A percentile compares a stretch with the other conserved stretches of the same genome.
Conservation (phyloP, 2,113 vertebrate genomes). For the Carettochelys insculpta region DNA sequence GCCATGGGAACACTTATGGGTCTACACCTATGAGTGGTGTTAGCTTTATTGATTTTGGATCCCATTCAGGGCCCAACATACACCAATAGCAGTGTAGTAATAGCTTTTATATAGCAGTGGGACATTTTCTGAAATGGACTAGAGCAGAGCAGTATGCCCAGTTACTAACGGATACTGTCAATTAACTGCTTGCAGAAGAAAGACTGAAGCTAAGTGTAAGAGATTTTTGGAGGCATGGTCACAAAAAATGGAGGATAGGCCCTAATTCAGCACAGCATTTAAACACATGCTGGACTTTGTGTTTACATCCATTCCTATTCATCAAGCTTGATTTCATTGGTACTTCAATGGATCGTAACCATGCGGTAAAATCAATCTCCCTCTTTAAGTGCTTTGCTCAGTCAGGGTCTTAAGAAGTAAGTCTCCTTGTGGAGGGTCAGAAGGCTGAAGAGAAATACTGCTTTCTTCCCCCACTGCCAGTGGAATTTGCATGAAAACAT, state of each 20-base stretch:
- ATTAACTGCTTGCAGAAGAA: not conserved
- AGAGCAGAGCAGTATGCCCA: too few relatives aligned
- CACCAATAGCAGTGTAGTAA: not conserved
- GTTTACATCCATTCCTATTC: not conserved
- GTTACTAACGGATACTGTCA: too few relatives aligned
- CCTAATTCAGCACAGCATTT: not conserved
- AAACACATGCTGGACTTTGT: not conserved
- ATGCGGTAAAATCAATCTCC: too few relatives aligned
- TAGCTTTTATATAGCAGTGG: too few relatives aligned
- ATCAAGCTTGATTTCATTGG: not conserved
- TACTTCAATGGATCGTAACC: not conserved
- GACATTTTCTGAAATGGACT: too few relatives aligned
- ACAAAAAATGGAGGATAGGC: not conserved
- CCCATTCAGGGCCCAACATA: not conserved
- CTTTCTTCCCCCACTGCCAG: not conserved
- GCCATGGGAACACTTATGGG: not conserved
- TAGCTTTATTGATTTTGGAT: not conserved
- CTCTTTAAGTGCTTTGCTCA: not conserved
- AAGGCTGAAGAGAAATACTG: not conserved
- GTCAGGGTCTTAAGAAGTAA: not conserved
- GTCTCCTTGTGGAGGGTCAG: not conserved
- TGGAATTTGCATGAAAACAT: not conserved
- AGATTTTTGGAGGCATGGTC: not conserved
- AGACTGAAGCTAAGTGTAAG: not conserved
- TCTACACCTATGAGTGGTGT: rapidly evolving